Percentiles rank a stretch among this genome's conserved stretches.
These are phyloP conservation scores for Xanthorhoe designata DNA, from an alignment of 2,888 invertebrate species.

Conservation along the genomic window DNA sequence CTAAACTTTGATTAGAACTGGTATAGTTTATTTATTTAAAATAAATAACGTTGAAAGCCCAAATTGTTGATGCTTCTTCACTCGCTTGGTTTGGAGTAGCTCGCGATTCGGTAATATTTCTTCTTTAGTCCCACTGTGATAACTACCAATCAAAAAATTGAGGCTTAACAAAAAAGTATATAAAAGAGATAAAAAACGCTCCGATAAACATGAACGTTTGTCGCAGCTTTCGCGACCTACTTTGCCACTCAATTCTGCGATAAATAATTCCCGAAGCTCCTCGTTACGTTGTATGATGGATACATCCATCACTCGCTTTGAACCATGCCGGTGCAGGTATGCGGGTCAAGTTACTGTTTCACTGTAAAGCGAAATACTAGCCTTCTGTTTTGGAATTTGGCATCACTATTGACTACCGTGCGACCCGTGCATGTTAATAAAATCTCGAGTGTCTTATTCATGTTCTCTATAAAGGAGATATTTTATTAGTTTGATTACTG, in stretches of 20 bases:
- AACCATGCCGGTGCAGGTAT: conserved; percentile 1
- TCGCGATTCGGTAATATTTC: too few relatives aligned
- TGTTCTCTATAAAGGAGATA: too few relatives aligned
- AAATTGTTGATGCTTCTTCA: too few relatives aligned
- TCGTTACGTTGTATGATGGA: conserved; percentile 16
- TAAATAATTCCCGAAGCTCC: conserved; percentile 25
- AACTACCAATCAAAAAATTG: too few relatives aligned
- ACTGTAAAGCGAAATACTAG: conserved; percentile 1
- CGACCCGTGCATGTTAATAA: too few relatives aligned
- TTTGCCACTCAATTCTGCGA: conserved; percentile 13
- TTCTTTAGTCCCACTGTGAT: too few relatives aligned
- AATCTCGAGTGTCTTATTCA: too few relatives aligned
- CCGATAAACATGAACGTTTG: not conserved
- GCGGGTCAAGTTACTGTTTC: conserved; percentile 8
- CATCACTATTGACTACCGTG: not conserved
- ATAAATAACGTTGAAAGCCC: too few relatives aligned
- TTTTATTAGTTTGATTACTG: too few relatives aligned
- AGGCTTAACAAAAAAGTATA: not conserved
- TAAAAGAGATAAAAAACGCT: not conserved
- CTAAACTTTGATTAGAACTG: too few relatives aligned
- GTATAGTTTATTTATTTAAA: too few relatives aligned
- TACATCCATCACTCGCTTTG: conserved; percentile 9
- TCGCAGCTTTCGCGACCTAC: conserved; percentile 7
- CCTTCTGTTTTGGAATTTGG: not conserved
- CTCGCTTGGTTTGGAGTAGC: too few relatives aligned